Evolutionary conservation across 2,888 invertebrate species (phyloP), one percentile per base, ranked within the genome.

Genomic region (Pycnomerus fuliginosus): DNA sequence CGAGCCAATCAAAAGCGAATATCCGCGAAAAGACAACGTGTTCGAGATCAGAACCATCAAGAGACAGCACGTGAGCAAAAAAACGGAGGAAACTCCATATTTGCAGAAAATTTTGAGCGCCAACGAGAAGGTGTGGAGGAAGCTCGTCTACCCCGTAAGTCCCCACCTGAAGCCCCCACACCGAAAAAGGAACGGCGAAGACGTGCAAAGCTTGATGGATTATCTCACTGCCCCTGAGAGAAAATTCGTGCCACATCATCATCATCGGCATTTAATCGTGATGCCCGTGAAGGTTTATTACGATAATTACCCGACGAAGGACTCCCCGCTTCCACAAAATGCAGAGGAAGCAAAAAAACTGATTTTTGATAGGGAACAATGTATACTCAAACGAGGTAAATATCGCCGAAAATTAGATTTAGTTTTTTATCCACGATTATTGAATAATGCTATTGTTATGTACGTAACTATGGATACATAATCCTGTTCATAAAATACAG

Each of bases 261-360:
- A 38, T 24, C 33, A 31, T n/a, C 52, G 52, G 12, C 40, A 38
- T 8, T 12, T 61, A 7, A 56, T 60, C 3, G 60, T 65, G 10
- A 58, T 65, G 56, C 64, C 64, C 1, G 61, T 64, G 20, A 52
- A 56, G 4, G 58, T 65, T 3, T 46, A 48, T 30, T 64, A 65
- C 44, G 56, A 64, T 35, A 58, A 58, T 17, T 31, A 39, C 12
- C 46, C 46, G 11, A 43, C 43, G 16, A 45, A 29, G 33, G 39
- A 31, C 10, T 4, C 7, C 7, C 7, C 4, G 10, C 4, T 8
- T 10, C 5, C 10, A 27, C 27, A 5, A 27, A 27, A 27, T 5
- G 10, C 5, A 27, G 27, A 27, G 5, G 7, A 27, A 27, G 5
- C 5, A 5, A 27, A 5, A 5, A 27, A 27, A 27, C 4, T 27